Evolutionary conservation across 2,888 invertebrate species (phyloP).

Genomic region (Nomada ferruginata): DNA sequence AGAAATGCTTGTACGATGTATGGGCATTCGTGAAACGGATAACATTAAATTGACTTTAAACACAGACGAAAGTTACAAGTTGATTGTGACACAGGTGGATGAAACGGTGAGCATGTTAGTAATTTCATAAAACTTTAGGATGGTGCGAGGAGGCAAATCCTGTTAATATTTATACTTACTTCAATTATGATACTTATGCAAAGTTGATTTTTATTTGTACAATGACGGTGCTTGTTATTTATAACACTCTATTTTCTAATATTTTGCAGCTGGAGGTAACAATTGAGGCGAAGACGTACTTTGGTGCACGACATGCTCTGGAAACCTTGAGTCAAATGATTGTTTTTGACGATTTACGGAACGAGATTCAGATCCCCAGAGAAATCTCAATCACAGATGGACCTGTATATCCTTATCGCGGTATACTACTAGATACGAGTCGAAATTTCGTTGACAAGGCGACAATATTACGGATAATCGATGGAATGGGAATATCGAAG

Average conservation of each 20-base stretch:
- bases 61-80: conserved; percentile 87
- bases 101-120: conserved; percentile 54
- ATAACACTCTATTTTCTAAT: conserved; percentile 17
- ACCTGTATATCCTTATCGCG: conserved; percentile 95
- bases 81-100: conserved; percentile 48
- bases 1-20: conserved; percentile 69
- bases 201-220: neutral
- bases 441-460: conserved; percentile 93
- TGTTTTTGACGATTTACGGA: conserved; percentile 88
- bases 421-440: conserved; percentile 94
- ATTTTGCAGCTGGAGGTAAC: conserved; percentile 84
- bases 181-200: neutral
- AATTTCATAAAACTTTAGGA: too few relatives aligned
- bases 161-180: too few relatives aligned
- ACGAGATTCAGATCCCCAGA: conserved; percentile 87
- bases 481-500: conserved; percentile 96
- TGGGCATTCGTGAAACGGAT: conserved; percentile 31
- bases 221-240: too few relatives aligned
- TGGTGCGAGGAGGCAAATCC: too few relatives aligned
- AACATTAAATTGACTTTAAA: conserved; percentile 84
- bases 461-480: conserved; percentile 91
- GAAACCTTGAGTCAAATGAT: conserved; percentile 89
- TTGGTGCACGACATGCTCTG: conserved; percentile 89
- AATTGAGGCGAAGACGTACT: conserved; percentile 87
- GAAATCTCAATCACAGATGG: conserved; percentile 89